These are phyloP conservation scores for Odontesthes bonariensis DNA, from an alignment of 2,113 vertebrate genomes.

Conservation along the genomic window DNA sequence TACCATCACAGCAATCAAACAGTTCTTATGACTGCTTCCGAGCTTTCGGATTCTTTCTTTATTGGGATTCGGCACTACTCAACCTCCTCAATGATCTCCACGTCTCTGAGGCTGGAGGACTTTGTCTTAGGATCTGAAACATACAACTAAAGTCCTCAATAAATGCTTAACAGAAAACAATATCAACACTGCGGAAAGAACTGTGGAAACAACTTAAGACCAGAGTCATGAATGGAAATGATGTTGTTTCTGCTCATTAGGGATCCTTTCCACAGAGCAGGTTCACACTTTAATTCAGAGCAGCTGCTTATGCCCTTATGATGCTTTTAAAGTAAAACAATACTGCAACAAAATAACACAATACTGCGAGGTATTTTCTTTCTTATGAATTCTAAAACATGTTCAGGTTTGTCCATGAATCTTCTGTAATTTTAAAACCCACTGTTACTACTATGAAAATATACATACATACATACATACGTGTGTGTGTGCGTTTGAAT, in stretches of 20 bases:
- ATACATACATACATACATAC: too few relatives aligned
- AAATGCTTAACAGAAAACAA: neutral
- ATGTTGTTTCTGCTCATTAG: too few relatives aligned
- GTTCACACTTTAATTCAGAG: too few relatives aligned
- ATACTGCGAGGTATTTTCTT: too few relatives aligned
- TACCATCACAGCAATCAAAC: neutral
- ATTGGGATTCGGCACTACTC: neutral
- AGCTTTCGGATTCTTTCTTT: neutral
- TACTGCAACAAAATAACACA: too few relatives aligned
- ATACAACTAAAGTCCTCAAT: neutral
- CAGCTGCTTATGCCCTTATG: neutral
- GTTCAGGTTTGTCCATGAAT: too few relatives aligned
- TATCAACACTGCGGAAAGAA: neutral
- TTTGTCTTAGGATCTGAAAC: neutral
- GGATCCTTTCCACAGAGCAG: too few relatives aligned
- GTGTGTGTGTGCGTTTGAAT: too few relatives aligned
- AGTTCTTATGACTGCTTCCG: neutral
- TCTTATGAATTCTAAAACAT: too few relatives aligned
- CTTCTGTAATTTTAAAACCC: too few relatives aligned
- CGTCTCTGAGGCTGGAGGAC: neutral
- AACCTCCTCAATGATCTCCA: neutral
- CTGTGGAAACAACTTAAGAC: neutral
- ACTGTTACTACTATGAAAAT: too few relatives aligned
- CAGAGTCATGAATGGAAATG: neutral
- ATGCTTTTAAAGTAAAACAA: too few relatives aligned